Evolutionary conservation across 2,888 invertebrate genomes (phyloP).

Genomic region (Polymixis lichenea): DNA sequence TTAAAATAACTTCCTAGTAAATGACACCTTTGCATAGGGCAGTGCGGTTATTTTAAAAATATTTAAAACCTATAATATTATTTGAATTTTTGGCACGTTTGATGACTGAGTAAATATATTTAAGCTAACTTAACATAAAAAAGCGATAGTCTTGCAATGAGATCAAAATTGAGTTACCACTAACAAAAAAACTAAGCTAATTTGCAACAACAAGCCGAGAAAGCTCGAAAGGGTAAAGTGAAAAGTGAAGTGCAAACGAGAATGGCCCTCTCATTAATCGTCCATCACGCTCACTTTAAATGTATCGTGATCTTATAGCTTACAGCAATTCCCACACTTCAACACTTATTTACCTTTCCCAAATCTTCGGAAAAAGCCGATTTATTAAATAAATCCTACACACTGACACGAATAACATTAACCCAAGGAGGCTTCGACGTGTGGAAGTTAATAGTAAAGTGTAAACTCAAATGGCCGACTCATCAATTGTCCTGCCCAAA

Average conservation of each 20-base stretch:
- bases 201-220: background rate
- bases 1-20: background rate
- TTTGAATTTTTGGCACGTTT: background rate
- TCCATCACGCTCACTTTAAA: background rate
- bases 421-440: slow-evolving; percentile 47
- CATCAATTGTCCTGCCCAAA: slow-evolving; percentile 72
- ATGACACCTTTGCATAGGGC: background rate
- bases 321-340: background rate
- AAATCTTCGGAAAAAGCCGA: background rate
- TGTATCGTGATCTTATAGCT: background rate
- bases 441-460: slow-evolving; percentile 60
- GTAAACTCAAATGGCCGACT: slow-evolving; percentile 66
- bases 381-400: slow-evolving; percentile 14
- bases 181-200: background rate
- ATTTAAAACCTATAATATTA: no score
- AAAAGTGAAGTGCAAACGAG: background rate
- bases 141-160: background rate
- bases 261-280: slow-evolving; percentile 71
- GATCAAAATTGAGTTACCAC: background rate
- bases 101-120: background rate
- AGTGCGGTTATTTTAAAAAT: background rate
- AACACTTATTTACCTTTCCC: background rate
- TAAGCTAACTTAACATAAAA: background rate
- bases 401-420: slow-evolving; percentile 25
- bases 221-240: background rate